Base-by-base conservation (phyloP, 2,797 vertebrate species). In the Jordanella pulchra region DNA sequence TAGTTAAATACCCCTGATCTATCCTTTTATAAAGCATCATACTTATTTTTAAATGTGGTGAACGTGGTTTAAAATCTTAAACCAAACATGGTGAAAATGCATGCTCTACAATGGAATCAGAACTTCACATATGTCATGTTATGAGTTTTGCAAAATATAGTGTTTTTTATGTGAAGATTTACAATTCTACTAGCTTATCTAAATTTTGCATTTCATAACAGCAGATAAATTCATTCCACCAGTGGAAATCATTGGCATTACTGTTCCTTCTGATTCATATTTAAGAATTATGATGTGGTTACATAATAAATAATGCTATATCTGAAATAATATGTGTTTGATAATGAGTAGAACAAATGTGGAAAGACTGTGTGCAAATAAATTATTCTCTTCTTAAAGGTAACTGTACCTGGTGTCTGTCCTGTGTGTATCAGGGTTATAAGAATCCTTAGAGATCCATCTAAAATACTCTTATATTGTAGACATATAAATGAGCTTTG, bases 401-500 rank as follows among this genome's bases (percentile, higher is more conserved):
- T 50, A 39, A 30, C 4, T 27, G 28, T 9, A 42, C 58, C 51
- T 21, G 45, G 23, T 17, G 50, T 42, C 45, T n/a, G 32, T 30
- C 9, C 51, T 30, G 39, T 17, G 1, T 32, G 32, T 42, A 23
- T 27, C 45, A 54, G 45, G 53, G 64, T 23, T 54, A 63, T 75
- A 50, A 67, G 75, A 44, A 76, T 70, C 65, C n/a, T 7, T 70
- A 72, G 65, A 79, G 76, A 80, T 83, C 82, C 47, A 83, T 88
- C 83, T 87, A 56, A 65, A 83, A 85, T 58, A 76, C 69, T 66
- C 72, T 71, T 79, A 77, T 83, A 76, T 78, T 71, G 79, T 77
- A 64, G 68, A 76, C 65, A 80, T 80, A 81, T 77, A 86, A 77
- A 89, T 77, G 75, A 87, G 90, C 80, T 86, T 86, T 73, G 80